A percentile compares a stretch with the other conserved stretches of the same genome.
phyloP scores from a whole-genome alignment of 2,113 vertebrate genomes.

The Sapayoa aenigma region DNA sequence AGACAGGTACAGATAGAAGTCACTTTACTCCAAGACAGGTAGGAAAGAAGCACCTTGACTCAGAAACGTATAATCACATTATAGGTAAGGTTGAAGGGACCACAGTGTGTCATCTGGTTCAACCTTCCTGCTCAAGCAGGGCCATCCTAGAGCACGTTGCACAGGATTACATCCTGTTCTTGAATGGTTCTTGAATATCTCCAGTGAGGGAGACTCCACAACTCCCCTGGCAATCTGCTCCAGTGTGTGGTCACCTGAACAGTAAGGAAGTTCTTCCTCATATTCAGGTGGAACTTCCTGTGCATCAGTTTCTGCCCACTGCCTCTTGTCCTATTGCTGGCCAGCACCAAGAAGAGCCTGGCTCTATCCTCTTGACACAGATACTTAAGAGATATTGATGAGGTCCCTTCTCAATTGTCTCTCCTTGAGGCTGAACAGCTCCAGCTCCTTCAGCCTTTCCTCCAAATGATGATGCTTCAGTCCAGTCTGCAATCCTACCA shows the following conservation, averaged over 20 bases:
- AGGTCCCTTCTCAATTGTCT: not conserved
- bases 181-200: not conserved
- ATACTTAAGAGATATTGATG: not conserved
- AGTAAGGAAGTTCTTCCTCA: not conserved
- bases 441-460: not conserved
- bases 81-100: not conserved
- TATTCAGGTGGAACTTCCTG: not conserved
- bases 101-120: not conserved
- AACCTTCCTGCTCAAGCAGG: not conserved
- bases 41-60: not conserved
- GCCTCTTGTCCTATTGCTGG: not conserved
- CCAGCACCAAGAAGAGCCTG: not conserved
- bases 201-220: not conserved
- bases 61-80: not conserved
- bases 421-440: not conserved
- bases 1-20: not conserved
- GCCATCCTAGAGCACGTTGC: not conserved
- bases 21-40: not conserved
- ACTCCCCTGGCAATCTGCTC: not conserved
- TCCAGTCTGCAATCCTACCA: not conserved
- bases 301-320: not conserved
- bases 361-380: not conserved
- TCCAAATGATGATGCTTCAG: not conserved
- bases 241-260: not conserved
- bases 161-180: not conserved